Base-by-base conservation (phyloP, 2,113 vertebrate species). In the Vimba vimba region DNA sequence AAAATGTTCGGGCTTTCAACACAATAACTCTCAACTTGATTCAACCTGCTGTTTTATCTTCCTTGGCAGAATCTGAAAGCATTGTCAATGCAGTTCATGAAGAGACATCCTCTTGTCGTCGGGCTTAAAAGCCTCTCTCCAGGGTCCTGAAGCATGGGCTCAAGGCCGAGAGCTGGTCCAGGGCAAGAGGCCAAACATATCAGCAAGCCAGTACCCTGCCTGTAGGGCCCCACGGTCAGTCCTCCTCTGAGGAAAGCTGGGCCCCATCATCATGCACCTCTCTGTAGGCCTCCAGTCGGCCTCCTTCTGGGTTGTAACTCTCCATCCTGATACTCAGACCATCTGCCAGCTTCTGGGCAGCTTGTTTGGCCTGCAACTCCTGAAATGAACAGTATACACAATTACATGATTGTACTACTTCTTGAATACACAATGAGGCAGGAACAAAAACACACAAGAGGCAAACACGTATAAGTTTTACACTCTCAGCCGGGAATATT, bases 271-370 rank as follows among this genome's bases (percentile, higher is more conserved):
- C 96, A 87, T 92, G 95, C 83, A 95, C 95, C 93, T 98, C 97
- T 93, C 95, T 95, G 94, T 97, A 97, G 62, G 92, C 92, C 83
- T 92, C 90, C 66, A 89, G 92, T 82, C 93, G 88, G 86, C 94
- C 93, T 6, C 94, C 93, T 82, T 98, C 97, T 83, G 96, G 96
- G 93, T 94, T 93, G 89, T 94, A 97, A 89, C 89, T 95, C 91
- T 91, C 93, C 94, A 97, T 96, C 91, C 94, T 95, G 90, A 96
- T 88, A 88, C 95, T 95, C 90, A 97, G 87, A 87, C 94, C 96
- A 91, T 97, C 95, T 19, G 96, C 94, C 91, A 99, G 94, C 90
- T 96, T 99, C 91, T 97, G 96, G 86, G 97, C 97, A 84, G 97
- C 96, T 71, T 96, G 91, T 91, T 95, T 98, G 89, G 96, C 97